Evolutionary conservation across 1,140 invertebrate genomes (phyloP).

Genomic region (Conus betulinus): DNA sequence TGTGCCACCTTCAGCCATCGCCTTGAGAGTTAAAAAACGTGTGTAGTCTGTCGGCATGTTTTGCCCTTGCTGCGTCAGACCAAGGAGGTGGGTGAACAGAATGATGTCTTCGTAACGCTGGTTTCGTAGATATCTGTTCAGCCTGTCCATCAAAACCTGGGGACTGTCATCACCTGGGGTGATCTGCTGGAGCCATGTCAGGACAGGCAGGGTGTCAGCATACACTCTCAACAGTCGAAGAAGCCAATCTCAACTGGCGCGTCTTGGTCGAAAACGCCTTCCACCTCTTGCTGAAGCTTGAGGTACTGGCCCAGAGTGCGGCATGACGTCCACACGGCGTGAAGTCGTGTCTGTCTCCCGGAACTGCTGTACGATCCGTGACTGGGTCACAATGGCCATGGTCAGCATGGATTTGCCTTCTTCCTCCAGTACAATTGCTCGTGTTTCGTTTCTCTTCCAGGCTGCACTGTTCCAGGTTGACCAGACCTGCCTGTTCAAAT

Average conservation of each 20-base stretch:
- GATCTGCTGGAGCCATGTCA: neutral
- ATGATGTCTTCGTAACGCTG: neutral
- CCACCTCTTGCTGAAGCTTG: neutral
- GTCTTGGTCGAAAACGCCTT: neutral
- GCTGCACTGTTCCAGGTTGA: neutral
- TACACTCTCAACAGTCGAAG: slow-evolving; percentile 3
- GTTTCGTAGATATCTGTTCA: neutral
- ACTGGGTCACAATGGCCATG: slow-evolving; percentile 3
- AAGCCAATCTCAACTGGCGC: neutral
- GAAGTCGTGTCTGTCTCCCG: neutral
- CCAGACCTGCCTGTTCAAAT: neutral
- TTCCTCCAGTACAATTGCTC: neutral
- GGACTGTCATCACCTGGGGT: neutral
- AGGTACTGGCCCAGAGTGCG: neutral
- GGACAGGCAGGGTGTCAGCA: neutral
- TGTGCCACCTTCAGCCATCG: neutral
- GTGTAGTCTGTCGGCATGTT: neutral
- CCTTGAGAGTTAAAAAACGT: neutral
- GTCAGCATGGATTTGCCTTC: neutral
- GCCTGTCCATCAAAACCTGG: neutral
- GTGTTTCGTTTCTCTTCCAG: neutral
- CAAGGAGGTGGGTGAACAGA: neutral
- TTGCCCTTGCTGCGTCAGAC: neutral
- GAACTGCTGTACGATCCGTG: neutral
- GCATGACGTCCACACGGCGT: neutral